Percentiles rank a stretch among this genome's conserved stretches.
These are phyloP conservation scores for Lycaena phlaeas DNA, from an alignment of 2,888 invertebrate genomes.

Conservation along the genomic window DNA sequence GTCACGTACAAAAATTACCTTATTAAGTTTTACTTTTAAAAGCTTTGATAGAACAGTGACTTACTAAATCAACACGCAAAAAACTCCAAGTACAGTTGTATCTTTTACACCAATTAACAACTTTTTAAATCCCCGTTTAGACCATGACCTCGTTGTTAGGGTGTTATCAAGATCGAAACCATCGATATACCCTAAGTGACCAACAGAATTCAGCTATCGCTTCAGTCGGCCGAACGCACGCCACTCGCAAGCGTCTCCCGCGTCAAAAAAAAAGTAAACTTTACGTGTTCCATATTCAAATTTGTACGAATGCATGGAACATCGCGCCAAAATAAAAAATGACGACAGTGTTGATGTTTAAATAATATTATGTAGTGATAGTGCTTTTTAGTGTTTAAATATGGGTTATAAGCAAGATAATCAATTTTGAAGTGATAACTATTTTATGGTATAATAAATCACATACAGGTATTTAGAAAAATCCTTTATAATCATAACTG, in stretches of 20 bases:
- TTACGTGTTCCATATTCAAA: conserved; percentile 5
- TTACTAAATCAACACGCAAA: too few relatives aligned
- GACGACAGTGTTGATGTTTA: neutral
- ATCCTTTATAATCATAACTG: too few relatives aligned
- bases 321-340: conserved; percentile 1
- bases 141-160: conserved; percentile 57
- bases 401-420: neutral
- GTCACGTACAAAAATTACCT: too few relatives aligned
- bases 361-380: neutral
- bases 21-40: too few relatives aligned
- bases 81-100: too few relatives aligned
- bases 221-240: conserved; percentile 54
- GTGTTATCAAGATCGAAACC: conserved; percentile 61
- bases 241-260: conserved; percentile 39
- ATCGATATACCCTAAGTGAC: conserved; percentile 57
- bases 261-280: conserved; percentile 24
- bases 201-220: conserved; percentile 40
- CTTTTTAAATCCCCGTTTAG: conserved; percentile 30
- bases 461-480: too few relatives aligned
- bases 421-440: neutral
- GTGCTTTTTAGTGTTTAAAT: neutral
- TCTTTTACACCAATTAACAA: conserved; percentile 10
- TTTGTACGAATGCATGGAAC: neutral
- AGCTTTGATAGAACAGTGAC: too few relatives aligned
- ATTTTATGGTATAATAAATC: too few relatives aligned